Conservation (phyloP, 2,797 vertebrate genomes). For the Buceros bicornis region DNA sequence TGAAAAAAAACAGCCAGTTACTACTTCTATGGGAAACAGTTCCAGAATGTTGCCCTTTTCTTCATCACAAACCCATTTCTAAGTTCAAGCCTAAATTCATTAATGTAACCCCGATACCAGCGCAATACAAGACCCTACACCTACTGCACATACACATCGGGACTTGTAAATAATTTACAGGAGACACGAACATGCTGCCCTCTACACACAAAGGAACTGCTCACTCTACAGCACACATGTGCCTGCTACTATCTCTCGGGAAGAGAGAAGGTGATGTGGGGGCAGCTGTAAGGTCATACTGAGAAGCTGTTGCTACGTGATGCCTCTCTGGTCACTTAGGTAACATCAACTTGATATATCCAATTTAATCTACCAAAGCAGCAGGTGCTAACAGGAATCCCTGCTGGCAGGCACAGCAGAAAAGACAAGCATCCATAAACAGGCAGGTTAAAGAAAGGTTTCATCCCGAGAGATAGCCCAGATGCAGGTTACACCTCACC, state of each 20-base stretch:
- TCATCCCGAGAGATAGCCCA: background rate
- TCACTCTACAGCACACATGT: rapidly evolving
- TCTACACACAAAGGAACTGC: background rate
- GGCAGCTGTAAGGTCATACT: background rate
- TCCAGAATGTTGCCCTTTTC: background rate
- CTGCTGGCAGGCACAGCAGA: background rate
- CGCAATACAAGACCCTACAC: background rate
- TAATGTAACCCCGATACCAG: background rate
- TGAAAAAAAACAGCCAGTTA: background rate
- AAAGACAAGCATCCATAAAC: background rate
- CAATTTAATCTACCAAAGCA: background rate
- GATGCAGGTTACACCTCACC: background rate
- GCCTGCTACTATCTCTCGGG: background rate
- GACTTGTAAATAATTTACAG: background rate
- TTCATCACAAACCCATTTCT: background rate
- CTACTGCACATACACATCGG: background rate
- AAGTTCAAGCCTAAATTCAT: background rate
- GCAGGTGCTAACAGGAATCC: background rate
- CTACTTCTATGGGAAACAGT: background rate
- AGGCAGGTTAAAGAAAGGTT: background rate
- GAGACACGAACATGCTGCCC: rapidly evolving
- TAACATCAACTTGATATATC: background rate
- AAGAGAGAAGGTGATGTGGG: background rate
- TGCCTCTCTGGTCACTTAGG: background rate
- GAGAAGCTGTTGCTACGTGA: background rate